These are phyloP conservation scores for Hipposideros larvatus DNA, from an alignment of 2,797 vertebrate species.

Conservation along the genomic window DNA sequence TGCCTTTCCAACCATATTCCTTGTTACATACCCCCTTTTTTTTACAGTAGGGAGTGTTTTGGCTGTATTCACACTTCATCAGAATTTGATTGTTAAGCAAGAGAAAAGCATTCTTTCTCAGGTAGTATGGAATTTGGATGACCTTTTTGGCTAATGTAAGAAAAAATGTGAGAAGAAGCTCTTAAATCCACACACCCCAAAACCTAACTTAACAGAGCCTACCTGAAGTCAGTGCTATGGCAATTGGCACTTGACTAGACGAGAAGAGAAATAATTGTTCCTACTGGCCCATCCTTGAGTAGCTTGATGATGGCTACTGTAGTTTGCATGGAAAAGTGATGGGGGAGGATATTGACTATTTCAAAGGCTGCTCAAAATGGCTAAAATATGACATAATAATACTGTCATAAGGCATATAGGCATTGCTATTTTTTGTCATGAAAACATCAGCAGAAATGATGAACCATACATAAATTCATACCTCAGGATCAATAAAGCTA, in stretches of 20 bases:
- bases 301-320: neutral
- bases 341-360: neutral
- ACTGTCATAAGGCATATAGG: constrained; percentile 28
- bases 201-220: neutral
- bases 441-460: constrained; percentile 65
- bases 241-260: constrained; percentile 17
- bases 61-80: neutral
- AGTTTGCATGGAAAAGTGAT: neutral
- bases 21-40: neutral
- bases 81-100: neutral
- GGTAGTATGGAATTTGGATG: neutral
- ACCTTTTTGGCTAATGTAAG: neutral
- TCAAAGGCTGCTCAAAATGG: constrained; percentile 10
- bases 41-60: neutral
- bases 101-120: neutral
- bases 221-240: neutral
- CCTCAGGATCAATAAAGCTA: constrained; percentile 57
- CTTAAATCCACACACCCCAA: neutral
- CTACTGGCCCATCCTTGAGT: neutral
- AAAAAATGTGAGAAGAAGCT: neutral
- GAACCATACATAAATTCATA: constrained; percentile 53
- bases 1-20: neutral
- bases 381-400: constrained; percentile 60
- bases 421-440: constrained; percentile 61
- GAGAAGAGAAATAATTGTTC: constrained; percentile 25